phyloP scores from a whole-genome alignment of 2,113 vertebrate genomes.

The Arenaria interpres region DNA sequence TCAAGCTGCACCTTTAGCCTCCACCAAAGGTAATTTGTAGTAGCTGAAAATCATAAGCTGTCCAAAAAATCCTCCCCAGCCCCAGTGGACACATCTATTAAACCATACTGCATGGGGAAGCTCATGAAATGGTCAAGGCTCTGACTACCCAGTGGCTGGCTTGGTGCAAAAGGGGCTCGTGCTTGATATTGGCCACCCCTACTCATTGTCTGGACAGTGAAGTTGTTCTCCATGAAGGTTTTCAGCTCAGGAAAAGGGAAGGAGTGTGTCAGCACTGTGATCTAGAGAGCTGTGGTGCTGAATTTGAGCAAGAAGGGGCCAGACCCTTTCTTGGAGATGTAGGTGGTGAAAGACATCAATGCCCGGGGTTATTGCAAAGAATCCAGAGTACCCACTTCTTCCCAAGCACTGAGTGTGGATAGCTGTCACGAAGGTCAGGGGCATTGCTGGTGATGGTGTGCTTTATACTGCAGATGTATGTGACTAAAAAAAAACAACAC shows the following conservation, averaged over 20 bases:
- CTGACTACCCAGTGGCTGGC: not conserved
- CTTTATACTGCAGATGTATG: accelerated
- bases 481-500: not conserved
- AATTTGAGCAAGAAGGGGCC: not conserved
- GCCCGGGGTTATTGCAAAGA: not conserved
- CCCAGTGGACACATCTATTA: not conserved
- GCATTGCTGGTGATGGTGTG: not conserved
- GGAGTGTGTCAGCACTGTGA: accelerated
- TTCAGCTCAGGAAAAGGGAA: not conserved
- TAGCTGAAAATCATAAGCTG: not conserved
- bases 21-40: accelerated
- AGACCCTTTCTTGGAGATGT: not conserved
- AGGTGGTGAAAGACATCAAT: not conserved
- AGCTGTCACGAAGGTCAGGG: not conserved
- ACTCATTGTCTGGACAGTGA: not conserved
- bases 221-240: not conserved
- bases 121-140: not conserved
- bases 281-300: accelerated
- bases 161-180: not conserved
- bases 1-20: not conserved
- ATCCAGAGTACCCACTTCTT: not conserved
- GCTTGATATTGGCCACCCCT: not conserved
- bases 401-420: not conserved
- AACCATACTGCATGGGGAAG: not conserved
- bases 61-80: not conserved